phyloP scores from a whole-genome alignment of 2,113 vertebrate genomes.

The Malaclemys terrapin region DNA sequence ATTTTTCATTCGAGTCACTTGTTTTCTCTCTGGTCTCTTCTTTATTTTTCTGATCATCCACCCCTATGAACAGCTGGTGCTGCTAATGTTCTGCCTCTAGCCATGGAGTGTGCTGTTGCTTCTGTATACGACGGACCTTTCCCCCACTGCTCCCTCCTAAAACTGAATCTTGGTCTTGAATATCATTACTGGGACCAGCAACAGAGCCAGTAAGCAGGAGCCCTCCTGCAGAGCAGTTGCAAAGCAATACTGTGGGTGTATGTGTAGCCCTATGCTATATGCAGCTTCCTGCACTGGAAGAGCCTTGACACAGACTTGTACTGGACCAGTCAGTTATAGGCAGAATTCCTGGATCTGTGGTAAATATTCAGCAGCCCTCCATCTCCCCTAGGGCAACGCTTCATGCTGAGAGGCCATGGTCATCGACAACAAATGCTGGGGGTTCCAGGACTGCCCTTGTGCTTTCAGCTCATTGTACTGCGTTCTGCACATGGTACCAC shows the following conservation, averaged over 20 bases:
- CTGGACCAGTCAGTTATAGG: fast-evolving
- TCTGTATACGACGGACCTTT: background rate
- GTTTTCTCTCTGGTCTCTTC: background rate
- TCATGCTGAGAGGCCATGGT: fast-evolving
- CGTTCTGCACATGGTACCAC: background rate
- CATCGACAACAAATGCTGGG: fast-evolving
- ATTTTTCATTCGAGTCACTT: background rate
- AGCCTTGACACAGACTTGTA: background rate
- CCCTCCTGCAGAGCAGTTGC: background rate
- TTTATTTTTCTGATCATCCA: fast-evolving
- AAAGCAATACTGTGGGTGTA: background rate
- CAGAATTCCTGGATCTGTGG: background rate
- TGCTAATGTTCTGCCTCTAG: background rate
- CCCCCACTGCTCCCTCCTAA: background rate
- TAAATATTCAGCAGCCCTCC: slow-evolving; percentile 1
- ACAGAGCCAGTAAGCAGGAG: background rate
- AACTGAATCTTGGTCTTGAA: background rate
- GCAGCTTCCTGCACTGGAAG: fast-evolving
- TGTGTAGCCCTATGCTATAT: background rate
- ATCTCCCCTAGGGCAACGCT: fast-evolving
- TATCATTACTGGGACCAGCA: background rate
- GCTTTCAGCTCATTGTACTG: background rate
- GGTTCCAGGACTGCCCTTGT: background rate
- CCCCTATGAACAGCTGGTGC: background rate
- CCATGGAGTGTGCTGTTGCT: background rate